Base-by-base conservation (phyloP, 2,797 vertebrate genomes). In the Argyrosomus regius region DNA sequence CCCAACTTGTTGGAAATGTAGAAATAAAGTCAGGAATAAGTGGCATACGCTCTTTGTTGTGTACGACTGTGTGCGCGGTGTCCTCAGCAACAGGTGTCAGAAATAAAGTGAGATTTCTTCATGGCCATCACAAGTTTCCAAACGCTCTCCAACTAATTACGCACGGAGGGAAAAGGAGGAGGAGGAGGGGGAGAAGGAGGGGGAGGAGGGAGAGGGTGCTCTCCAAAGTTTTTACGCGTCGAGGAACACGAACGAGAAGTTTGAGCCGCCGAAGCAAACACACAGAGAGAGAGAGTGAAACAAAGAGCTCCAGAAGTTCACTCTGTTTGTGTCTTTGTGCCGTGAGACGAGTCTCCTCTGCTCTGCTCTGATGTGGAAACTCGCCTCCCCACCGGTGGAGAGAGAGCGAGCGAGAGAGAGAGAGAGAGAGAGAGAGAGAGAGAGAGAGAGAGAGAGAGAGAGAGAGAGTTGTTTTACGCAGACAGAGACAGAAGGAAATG, bases 71-170 rank as follows among this genome's bases (percentile, higher is more conserved):
- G 72, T 12, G 75, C 56, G 67, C 72, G 10, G 77, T 43, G 76
- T 72, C 76, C 65, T 72, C 81, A 62, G 90, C 88, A 92, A 91
- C 92, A 93, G 91, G 92, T 93, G 92, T 90, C 86, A 79, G 78
- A 60, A 86, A 76, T 56, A 77, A 85, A 81, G 81, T 74, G 77
- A 72, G 80, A 82, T 26, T 82, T 81, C 71, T 81, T 50, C 79
- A 72, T 67, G 31, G 67, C 20, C 82, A 87, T 88, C 85, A 54
- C 75, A 89, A 86, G 59, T 88, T 88, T 87, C 78, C 81, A 77
- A 87, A 86, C 41, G 31, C 74, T 68, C 76, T 63, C 84, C 65
- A 67, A 68, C 53, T 76, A 77, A 82, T 89, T 78, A 81, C 75
- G 71, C 90, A 63, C 78, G 31, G 24, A 46, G 56, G 14, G 53